Evolutionary conservation across 1,140 invertebrate species (phyloP), one percentile per base, ranked within the genome.

Genomic region (Phortica variegata): DNA sequence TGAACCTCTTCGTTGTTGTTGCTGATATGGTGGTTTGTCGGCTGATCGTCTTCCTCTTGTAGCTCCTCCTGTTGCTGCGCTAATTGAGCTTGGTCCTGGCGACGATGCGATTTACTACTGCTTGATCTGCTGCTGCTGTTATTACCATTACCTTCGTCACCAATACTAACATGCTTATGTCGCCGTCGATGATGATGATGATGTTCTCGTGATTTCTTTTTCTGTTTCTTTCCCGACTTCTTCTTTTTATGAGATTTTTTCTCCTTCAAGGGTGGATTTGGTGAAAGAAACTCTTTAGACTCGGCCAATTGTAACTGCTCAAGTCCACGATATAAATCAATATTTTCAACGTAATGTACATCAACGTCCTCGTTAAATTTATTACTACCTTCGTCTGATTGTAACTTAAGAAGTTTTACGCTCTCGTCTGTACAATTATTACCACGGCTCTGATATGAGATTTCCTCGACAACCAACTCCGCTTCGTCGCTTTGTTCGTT

Each of bases 161-260:
- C 54, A 38, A 58, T 63, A 49, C 49, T 65, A 26, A 58, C 63
- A 71, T 71, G 63, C 68, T 72, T 72, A 45, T 72, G 68, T 48
- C 68, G 60, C 38, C 68, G 44, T 5, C 66, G 56, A 58, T 70
- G 63, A 37, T 63, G 60, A 42, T 62, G 52, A 50, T 62, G 50
- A 41, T 70, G 56, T 37, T 63, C 61, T 7, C 57, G 56, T 7
- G 59, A 61, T 34, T 62, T 65, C 43, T 71, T 73, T 50, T 73
- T 73, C 20, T 73, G 70, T 53, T 73, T 73, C 39, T 71, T 73
- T 10, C 63, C 56, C 10, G 70, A 73, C 47, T 73, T 73, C 48
- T 73, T 73, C 54, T 62, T 70, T 42, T 73, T 73, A 44, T 65
- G 65, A 47, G 54, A 63, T 48, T 63, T 49, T 49, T 43, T 66